phyloP scores from a whole-genome alignment of 53 echinoderm and acorn worm species.

The Pentamera pediparva region DNA sequence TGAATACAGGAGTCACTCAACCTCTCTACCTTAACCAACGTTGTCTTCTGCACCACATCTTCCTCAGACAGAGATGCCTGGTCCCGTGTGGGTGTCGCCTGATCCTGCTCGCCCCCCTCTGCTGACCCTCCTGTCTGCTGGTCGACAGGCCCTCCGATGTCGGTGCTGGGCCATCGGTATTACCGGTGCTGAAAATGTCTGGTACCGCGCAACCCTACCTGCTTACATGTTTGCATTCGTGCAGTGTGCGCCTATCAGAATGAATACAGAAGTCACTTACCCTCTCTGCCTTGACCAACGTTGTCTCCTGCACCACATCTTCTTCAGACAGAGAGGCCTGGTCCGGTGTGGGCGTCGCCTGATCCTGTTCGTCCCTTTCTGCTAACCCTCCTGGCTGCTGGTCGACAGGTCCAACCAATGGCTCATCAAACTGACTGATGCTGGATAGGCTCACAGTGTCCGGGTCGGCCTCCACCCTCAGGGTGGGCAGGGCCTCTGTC shows the following conservation, averaged over 20 bases:
- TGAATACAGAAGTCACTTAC: conserved; percentile 38
- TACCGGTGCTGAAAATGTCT: no score
- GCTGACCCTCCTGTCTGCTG: conserved; percentile 9
- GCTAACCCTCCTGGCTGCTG: conserved; percentile 7
- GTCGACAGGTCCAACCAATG: not conserved
- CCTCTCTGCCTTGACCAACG: conserved; percentile 51
- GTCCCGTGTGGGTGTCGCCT: no score
- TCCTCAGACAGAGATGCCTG: conserved; percentile 31
- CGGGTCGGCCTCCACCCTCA: conserved; percentile 38
- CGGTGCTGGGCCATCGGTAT: no score
- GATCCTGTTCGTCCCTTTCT: conserved; percentile 9
- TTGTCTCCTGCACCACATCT: conserved; percentile 72
- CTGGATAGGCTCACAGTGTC: conserved; percentile 86
- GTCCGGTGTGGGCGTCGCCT: no score
- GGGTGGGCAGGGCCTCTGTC: not conserved
- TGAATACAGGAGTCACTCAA: conserved; percentile 35
- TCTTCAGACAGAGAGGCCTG: conserved; percentile 31
- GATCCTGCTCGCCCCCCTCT: conserved; percentile 1
- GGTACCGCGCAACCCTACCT: no score
- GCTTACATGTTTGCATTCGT: not conserved
- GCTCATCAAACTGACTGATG: conserved; percentile 61
- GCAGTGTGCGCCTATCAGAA: not conserved
- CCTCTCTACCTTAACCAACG: conserved; percentile 50
- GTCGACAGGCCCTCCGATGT: no score
- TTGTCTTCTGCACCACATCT: conserved; percentile 70